phyloP scores from a whole-genome alignment of 2,888 invertebrate genomes.

The Magallana nippona region DNA sequence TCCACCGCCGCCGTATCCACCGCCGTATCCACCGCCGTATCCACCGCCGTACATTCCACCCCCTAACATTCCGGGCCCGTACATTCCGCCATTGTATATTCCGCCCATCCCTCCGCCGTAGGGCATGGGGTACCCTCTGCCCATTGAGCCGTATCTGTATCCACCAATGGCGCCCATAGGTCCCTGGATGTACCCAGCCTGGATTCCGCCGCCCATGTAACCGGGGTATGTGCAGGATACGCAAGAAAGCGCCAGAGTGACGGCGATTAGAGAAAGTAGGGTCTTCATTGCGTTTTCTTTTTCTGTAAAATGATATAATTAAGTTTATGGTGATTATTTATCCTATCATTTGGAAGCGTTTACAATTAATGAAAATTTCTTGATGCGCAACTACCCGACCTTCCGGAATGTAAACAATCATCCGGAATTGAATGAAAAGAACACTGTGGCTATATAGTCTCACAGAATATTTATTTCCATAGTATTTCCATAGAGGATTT shows the following conservation, averaged over 20 bases:
- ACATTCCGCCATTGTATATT: background rate
- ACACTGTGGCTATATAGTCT: too few relatives aligned
- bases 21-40: constrained; percentile 9
- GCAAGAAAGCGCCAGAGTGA: background rate
- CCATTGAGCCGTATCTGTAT: background rate
- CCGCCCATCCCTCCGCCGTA: background rate
- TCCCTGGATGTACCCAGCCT: background rate
- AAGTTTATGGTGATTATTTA: too few relatives aligned
- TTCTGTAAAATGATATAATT: too few relatives aligned
- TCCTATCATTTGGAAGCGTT: too few relatives aligned
- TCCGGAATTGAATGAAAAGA: too few relatives aligned
- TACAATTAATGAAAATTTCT: too few relatives aligned
- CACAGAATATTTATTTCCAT: too few relatives aligned
- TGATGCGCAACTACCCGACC: too few relatives aligned
- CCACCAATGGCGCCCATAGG: background rate
- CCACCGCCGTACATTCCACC: constrained; percentile 12
- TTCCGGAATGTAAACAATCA: too few relatives aligned
- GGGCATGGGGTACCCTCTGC: background rate
- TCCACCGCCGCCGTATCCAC: constrained; percentile 22
- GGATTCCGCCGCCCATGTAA: background rate
- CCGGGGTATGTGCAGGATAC: background rate
- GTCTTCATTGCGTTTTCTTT: background rate
- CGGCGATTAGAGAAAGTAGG: background rate
- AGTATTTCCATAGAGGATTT: too few relatives aligned
- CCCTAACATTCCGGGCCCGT: background rate